A percentile compares a stretch with the other conserved stretches of the same genome.
These are phyloP conservation scores for Anguilla pacifica DNA, from an alignment of 2,797 vertebrate genomes.

Conservation along the genomic window DNA sequence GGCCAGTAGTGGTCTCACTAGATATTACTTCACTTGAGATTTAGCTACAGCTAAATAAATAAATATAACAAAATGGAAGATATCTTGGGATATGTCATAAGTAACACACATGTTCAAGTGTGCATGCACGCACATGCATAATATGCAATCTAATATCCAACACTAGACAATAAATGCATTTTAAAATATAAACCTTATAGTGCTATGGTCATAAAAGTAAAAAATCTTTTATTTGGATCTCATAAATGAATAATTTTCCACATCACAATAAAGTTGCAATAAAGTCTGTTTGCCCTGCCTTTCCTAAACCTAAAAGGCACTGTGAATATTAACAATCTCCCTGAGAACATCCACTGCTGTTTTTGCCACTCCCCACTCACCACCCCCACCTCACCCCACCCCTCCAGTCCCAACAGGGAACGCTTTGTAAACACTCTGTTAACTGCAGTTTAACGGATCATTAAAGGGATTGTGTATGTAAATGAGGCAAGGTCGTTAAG, in stretches of 20 bases:
- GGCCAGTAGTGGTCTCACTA: not conserved
- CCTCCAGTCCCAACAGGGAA: not conserved
- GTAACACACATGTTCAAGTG: not conserved
- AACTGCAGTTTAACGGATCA: constrained; percentile 45
- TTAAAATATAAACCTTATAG: not conserved
- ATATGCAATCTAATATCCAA: not conserved
- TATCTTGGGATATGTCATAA: not conserved
- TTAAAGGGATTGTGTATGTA: constrained; percentile 36
- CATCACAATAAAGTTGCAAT: not conserved
- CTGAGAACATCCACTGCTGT: not conserved
- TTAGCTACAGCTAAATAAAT: not conserved
- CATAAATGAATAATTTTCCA: not conserved
- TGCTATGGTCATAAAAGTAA: not conserved
- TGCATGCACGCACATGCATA: not conserved
- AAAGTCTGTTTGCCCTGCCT: not conserved
- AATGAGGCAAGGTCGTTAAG: constrained; percentile 42
- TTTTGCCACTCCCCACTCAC: not conserved
- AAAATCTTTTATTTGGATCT: not conserved
- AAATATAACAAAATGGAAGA: not conserved
- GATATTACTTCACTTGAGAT: not conserved
- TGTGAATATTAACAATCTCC: not conserved
- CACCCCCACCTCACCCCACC: not conserved
- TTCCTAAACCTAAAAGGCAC: not conserved
- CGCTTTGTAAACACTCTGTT: constrained; percentile 41
- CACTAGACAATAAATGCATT: not conserved